phyloP scores from a whole-genome alignment of 2,113 vertebrate genomes.

The Acanthisitta chloris region DNA sequence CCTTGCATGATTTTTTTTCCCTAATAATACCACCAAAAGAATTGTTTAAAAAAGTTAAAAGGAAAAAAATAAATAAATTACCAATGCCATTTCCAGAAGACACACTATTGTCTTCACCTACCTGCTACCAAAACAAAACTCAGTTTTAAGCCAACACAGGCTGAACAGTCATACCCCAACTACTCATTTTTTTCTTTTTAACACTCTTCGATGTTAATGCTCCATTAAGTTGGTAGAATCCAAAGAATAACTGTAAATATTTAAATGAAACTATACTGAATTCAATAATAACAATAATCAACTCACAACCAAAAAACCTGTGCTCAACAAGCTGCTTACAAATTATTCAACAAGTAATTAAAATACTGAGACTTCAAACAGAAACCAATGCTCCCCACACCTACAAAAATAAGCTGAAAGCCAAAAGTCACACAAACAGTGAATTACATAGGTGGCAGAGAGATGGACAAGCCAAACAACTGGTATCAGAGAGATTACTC shows the following conservation, averaged over 20 bases:
- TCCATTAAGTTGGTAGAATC: neutral
- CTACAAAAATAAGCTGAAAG: neutral
- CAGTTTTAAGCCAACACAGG: neutral
- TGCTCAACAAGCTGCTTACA: neutral
- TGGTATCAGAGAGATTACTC: neutral
- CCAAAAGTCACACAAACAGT: neutral
- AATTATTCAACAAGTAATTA: neutral
- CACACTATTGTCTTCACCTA: neutral
- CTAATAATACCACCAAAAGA: neutral
- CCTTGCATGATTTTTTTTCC: neutral
- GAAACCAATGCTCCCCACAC: neutral
- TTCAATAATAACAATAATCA: neutral
- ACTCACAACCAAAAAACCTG: neutral
- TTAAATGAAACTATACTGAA: neutral
- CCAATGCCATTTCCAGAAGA: neutral
- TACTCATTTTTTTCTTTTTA: neutral
- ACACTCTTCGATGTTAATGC: neutral
- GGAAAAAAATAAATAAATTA: neutral
- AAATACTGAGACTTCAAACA: neutral
- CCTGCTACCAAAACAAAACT: neutral
- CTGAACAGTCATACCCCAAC: neutral
- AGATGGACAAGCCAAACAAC: neutral
- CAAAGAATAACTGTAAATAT: neutral
- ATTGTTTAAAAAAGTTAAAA: neutral
- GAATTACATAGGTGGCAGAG: neutral